These are phyloP conservation scores for Isichthys henryi DNA, from an alignment of 2,113 vertebrate species.

Conservation along the genomic window DNA sequence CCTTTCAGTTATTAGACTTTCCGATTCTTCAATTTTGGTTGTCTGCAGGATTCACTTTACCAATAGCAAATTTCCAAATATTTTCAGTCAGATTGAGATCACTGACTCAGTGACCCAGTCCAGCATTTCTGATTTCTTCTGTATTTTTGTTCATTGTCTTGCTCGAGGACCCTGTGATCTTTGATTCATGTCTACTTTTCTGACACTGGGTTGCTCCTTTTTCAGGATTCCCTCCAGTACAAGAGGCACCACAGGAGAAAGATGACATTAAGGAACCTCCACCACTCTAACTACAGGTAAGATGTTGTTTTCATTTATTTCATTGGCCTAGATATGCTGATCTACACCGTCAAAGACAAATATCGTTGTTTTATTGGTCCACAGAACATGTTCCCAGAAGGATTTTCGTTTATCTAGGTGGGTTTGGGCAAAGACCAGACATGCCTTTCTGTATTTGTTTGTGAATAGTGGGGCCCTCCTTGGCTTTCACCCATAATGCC, in stretches of 20 bases:
- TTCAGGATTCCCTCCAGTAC: neutral
- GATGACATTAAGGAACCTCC: neutral
- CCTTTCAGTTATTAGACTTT: neutral
- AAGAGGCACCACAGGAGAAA: neutral
- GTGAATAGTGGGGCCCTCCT: neutral
- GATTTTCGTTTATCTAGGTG: neutral
- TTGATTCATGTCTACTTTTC: neutral
- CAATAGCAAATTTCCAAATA: neutral
- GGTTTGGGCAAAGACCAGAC: neutral
- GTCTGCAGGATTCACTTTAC: neutral
- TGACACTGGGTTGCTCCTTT: neutral
- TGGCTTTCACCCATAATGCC: neutral
- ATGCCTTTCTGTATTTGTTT: neutral
- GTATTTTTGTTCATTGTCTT: neutral
- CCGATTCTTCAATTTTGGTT: neutral
- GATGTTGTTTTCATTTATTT: neutral
- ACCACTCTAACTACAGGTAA: neutral
- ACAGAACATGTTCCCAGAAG: neutral
- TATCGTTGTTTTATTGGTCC: neutral
- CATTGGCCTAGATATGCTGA: neutral
- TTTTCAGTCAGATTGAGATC: neutral
- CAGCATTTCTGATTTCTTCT: neutral
- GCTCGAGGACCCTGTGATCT: neutral
- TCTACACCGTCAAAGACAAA: neutral
- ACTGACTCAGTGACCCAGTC: neutral